Evolutionary conservation across 2,888 invertebrate species (phyloP).

Genomic region (Campoplex capitator): DNA sequence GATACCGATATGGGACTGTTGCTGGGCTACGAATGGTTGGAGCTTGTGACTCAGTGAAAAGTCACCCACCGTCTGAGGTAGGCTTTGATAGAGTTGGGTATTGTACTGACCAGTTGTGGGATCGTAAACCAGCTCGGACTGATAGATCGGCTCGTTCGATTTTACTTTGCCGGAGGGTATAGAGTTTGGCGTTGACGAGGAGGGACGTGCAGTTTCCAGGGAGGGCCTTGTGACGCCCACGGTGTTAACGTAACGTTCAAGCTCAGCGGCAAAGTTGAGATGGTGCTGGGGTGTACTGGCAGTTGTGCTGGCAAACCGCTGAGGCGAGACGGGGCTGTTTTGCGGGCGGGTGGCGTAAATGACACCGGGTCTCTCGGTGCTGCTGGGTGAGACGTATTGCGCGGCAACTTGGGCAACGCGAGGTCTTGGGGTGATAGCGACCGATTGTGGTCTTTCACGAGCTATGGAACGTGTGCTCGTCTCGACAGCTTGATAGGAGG

Average conservation of each 20-base stretch:
- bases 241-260: constrained; percentile 88
- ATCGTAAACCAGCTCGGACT: constrained; percentile 92
- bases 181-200: constrained; percentile 59
- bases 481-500: constrained; percentile 78
- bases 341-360: constrained; percentile 81
- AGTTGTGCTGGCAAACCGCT: constrained; percentile 75
- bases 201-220: constrained; percentile 79
- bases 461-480: constrained; percentile 76
- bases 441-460: constrained; percentile 81
- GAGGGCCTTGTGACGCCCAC: constrained; percentile 80
- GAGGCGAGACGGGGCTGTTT: constrained; percentile 77
- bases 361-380: constrained; percentile 83
- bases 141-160: constrained; percentile 89
- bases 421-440: constrained; percentile 87
- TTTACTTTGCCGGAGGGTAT: constrained; percentile 70
- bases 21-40: constrained; percentile 90
- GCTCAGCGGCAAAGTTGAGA: constrained; percentile 90
- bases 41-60: constrained; percentile 90
- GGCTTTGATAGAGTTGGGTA: constrained; percentile 90
- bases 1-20: constrained; percentile 86
- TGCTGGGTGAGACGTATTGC: constrained; percentile 83
- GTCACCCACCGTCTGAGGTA: constrained; percentile 91
- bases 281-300: constrained; percentile 77
- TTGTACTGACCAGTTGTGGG: constrained; percentile 92
- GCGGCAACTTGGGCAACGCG: constrained; percentile 82